phyloP scores from a whole-genome alignment of 2,113 vertebrate species.

The Istiophorus platypterus region DNA sequence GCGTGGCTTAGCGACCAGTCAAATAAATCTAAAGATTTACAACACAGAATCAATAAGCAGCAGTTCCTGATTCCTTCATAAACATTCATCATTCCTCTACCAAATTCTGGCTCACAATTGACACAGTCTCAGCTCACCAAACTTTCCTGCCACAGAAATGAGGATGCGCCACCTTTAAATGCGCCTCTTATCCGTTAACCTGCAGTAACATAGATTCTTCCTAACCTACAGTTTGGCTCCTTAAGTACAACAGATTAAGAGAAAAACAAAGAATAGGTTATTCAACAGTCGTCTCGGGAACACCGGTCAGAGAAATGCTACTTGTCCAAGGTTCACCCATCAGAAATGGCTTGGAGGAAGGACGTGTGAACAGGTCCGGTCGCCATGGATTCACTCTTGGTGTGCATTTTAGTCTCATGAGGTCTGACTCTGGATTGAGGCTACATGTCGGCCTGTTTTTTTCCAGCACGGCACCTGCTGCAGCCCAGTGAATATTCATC shows the following conservation, averaged over 20 bases:
- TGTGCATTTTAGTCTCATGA: constrained; percentile 72
- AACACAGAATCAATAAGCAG: neutral
- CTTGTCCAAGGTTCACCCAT: constrained; percentile 45
- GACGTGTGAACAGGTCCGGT: constrained; percentile 50
- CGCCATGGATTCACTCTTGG: constrained; percentile 38
- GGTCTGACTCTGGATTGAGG: constrained; percentile 60
- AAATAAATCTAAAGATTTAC: constrained; percentile 11
- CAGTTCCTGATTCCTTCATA: neutral
- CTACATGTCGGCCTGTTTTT: constrained; percentile 63
- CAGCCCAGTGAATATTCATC: constrained; percentile 24
- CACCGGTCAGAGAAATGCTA: constrained; percentile 61
- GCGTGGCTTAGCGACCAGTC: neutral
- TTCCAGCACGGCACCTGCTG: constrained; percentile 35
- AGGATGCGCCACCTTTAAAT: neutral
- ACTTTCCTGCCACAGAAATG: neutral
- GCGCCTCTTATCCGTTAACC: neutral
- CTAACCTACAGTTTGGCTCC: neutral
- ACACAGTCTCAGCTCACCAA: neutral
- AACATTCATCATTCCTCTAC: neutral
- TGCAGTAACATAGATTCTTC: neutral
- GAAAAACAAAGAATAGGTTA: constrained; percentile 4
- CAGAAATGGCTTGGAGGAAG: constrained; percentile 42
- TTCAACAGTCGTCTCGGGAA: constrained; percentile 34
- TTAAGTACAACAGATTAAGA: constrained; percentile 20
- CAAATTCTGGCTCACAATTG: constrained; percentile 5